These are phyloP conservation scores for Hipparchia semele DNA, from an alignment of 2,888 invertebrate species.

Conservation along the genomic window DNA sequence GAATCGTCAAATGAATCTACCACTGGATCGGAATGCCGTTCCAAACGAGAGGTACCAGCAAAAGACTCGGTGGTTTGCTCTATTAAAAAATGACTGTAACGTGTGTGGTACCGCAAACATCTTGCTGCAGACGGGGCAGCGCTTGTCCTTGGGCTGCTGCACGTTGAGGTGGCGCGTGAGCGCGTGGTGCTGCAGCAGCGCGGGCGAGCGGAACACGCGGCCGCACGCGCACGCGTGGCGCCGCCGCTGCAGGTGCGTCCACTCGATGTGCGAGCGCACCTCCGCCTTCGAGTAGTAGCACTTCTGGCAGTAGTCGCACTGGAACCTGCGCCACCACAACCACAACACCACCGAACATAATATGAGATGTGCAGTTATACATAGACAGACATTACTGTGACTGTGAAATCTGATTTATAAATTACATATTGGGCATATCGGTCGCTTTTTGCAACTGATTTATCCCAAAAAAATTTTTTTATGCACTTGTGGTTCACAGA, in stretches of 20 bases:
- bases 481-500: too few relatives aligned
- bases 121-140: conserved; percentile 52
- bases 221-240: conserved; percentile 56
- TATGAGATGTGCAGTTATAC: too few relatives aligned
- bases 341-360: background rate
- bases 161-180: conserved; percentile 43
- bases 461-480: too few relatives aligned
- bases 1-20: too few relatives aligned
- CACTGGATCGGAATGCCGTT: too few relatives aligned
- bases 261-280: conserved; percentile 57
- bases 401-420: too few relatives aligned
- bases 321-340: conserved; percentile 46
- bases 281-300: conserved; percentile 58
- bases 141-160: conserved; percentile 44
- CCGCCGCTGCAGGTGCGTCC: conserved; percentile 52
- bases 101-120: conserved; percentile 47
- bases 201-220: conserved; percentile 54
- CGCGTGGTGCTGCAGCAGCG: conserved; percentile 49
- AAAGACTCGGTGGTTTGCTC: too few relatives aligned
- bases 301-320: conserved; percentile 58
- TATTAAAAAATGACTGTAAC: too few relatives aligned
- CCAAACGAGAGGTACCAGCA: too few relatives aligned
- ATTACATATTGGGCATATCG: too few relatives aligned
- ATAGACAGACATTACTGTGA: too few relatives aligned
- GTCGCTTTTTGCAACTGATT: too few relatives aligned